Conservation (phyloP, 2,888 invertebrate species). For the Troides aeacus region DNA sequence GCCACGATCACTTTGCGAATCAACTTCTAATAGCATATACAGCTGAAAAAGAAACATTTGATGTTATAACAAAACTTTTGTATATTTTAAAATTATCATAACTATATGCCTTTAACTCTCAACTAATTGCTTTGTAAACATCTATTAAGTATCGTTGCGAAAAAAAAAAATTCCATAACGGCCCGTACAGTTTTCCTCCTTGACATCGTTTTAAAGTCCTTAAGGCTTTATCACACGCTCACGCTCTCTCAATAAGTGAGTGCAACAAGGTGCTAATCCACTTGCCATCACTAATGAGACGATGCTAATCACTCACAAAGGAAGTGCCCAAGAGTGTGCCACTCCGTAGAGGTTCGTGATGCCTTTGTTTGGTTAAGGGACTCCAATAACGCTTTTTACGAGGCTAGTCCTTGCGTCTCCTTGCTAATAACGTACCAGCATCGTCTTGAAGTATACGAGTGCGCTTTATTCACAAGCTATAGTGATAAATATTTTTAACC, state of each 20-base stretch:
- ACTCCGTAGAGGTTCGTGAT: slow-evolving; percentile 20
- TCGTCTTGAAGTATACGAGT: slow-evolving; percentile 3
- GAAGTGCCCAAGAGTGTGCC: slow-evolving; percentile 42
- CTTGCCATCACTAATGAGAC: slow-evolving; percentile 47
- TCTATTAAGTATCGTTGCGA: slow-evolving; percentile 14
- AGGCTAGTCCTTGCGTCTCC: slow-evolving; percentile 9
- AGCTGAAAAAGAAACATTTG: too few relatives aligned
- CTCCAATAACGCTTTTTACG: slow-evolving; percentile 27
- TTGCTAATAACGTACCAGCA: slow-evolving; percentile 16
- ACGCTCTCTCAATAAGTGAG: slow-evolving; percentile 42
- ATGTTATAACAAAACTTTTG: too few relatives aligned
- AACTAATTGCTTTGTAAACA: background rate
- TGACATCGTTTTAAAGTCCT: slow-evolving; percentile 34
- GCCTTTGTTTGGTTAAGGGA: slow-evolving; percentile 21
- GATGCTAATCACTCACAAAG: slow-evolving; percentile 58
- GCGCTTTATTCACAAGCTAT: too few relatives aligned
- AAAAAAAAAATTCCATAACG: slow-evolving; percentile 8
- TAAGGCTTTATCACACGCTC: slow-evolving; percentile 37
- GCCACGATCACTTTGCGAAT: too few relatives aligned
- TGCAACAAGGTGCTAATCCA: slow-evolving; percentile 50
- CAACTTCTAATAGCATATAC: too few relatives aligned
- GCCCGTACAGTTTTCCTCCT: slow-evolving; percentile 28
- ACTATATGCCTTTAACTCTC: background rate
- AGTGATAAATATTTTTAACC: background rate
- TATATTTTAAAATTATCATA: background rate